Conservation (phyloP, 2,113 vertebrate species). For the Crypturellus undulatus region DNA sequence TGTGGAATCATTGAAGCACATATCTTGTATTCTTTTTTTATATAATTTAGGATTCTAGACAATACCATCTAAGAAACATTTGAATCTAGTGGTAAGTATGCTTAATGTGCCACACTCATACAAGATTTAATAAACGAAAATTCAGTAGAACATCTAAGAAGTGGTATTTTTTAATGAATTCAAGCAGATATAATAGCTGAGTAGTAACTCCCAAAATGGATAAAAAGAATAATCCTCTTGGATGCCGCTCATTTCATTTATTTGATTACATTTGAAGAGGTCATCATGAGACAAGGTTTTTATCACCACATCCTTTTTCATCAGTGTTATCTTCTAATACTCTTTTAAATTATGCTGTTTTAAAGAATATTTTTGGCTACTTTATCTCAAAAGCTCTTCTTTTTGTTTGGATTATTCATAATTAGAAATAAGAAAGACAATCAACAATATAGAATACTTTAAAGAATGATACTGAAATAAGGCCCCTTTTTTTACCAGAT, state of each 20-base stretch:
- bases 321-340: background rate
- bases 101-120: background rate
- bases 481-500: background rate
- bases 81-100: background rate
- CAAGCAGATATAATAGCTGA: background rate
- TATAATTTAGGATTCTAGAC: background rate
- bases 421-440: background rate
- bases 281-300: background rate
- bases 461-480: background rate
- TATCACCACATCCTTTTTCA: background rate
- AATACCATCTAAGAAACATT: background rate
- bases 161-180: background rate
- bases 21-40: background rate
- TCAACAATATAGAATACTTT: background rate
- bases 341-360: background rate
- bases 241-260: background rate
- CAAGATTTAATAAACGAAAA: background rate
- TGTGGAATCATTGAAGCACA: background rate
- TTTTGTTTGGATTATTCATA: background rate
- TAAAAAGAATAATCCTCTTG: background rate
- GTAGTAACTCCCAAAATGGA: background rate
- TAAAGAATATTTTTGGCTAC: background rate
- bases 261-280: background rate
- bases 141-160: accelerated
- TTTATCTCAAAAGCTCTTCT: accelerated